phyloP scores from a whole-genome alignment of 2,113 vertebrate species.

The Leptobrachium leishanense region DNA sequence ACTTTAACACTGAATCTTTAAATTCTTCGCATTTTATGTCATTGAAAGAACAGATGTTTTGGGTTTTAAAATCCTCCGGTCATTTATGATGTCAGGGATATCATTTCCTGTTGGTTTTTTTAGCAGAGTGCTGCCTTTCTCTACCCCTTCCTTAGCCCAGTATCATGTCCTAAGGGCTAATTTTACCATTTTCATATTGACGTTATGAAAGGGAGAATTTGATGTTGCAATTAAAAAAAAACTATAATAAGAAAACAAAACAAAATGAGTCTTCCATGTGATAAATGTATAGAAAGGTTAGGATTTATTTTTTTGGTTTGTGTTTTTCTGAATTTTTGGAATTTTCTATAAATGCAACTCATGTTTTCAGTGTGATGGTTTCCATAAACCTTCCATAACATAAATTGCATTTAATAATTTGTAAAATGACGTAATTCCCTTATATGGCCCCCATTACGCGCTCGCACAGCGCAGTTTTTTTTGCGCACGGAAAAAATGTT shows the following conservation, averaged over 20 bases:
- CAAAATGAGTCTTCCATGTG: conserved; percentile 33
- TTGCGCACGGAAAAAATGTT: too few relatives aligned
- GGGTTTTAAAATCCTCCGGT: background rate
- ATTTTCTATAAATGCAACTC: conserved; percentile 22
- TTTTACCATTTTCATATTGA: background rate
- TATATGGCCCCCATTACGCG: too few relatives aligned
- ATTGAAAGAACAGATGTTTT: too few relatives aligned
- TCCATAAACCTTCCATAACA: too few relatives aligned
- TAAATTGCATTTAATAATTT: too few relatives aligned
- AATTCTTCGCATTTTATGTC: too few relatives aligned
- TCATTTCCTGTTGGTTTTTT: conserved; percentile 22
- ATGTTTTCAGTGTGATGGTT: background rate
- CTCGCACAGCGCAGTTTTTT: too few relatives aligned
- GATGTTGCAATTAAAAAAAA: conserved; percentile 8
- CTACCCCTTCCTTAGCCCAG: conserved; percentile 17
- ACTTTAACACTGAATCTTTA: too few relatives aligned
- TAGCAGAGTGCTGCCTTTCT: conserved; percentile 12
- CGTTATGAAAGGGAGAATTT: conserved; percentile 12
- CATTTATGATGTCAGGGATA: conserved; percentile 37
- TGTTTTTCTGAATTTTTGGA: background rate
- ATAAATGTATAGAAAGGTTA: conserved; percentile 2
- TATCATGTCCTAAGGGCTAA: conserved; percentile 36
- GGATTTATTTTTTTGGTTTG: background rate
- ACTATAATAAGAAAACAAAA: conserved; percentile 28
- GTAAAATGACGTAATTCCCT: too few relatives aligned